Evolutionary conservation across 1,140 invertebrate species (phyloP).

Genomic region (Ceratina australensis): DNA sequence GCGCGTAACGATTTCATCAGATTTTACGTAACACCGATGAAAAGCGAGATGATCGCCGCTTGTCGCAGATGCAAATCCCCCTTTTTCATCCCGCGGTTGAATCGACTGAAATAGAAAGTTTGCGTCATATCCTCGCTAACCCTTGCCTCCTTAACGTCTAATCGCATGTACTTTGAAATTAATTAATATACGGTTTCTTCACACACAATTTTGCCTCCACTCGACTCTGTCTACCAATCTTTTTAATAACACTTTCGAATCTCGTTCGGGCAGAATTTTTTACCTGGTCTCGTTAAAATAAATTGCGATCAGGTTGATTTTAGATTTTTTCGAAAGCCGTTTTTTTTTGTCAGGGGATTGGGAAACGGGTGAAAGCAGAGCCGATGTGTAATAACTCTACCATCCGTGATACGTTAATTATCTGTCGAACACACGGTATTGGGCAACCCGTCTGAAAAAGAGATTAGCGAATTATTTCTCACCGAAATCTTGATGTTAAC

Average conservation of each 20-base stretch:
- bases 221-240: too few species aligned
- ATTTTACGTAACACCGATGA: constrained; percentile 47
- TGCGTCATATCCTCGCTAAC: too few species aligned
- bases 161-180: too few species aligned
- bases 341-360: not conserved
- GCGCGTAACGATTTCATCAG: constrained; percentile 53
- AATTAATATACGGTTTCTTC: too few species aligned
- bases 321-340: not conserved
- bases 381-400: constrained; percentile 3
- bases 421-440: not conserved
- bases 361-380: constrained; percentile 26
- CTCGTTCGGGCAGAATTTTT: not conserved
- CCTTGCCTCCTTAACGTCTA: too few species aligned
- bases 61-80: not conserved
- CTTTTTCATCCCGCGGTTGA: not conserved
- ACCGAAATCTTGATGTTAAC: too few species aligned
- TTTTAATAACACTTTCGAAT: constrained; percentile 15
- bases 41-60: not conserved
- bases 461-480: not conserved
- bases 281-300: constrained; percentile 1
- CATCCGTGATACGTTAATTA: not conserved
- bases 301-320: not conserved
- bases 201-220: too few species aligned
- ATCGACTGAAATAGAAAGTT: not conserved
- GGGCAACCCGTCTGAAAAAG: not conserved